These are phyloP conservation scores for Oscheius sp. DNA, from an alignment of 2,888 invertebrate genomes.

Conservation along the genomic window DNA sequence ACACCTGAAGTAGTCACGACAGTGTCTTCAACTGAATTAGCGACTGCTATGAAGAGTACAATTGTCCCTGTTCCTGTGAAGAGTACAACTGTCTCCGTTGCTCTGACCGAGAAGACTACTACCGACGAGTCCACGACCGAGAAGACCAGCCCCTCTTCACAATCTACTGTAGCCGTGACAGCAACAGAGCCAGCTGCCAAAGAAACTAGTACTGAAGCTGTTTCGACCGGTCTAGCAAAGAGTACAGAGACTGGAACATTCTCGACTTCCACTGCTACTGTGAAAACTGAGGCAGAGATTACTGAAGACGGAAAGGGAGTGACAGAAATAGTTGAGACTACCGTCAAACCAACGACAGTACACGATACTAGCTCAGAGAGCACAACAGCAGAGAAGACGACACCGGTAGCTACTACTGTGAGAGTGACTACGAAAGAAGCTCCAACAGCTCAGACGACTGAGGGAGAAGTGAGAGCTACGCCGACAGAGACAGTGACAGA, in stretches of 20 bases:
- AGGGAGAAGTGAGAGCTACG: background rate
- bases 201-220: too few species aligned
- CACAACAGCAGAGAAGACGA: background rate
- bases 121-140: background rate
- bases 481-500: background rate
- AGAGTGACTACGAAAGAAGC: constrained; percentile 10
- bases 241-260: background rate
- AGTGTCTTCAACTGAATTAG: background rate
- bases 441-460: background rate
- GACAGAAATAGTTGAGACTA: too few species aligned
- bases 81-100: too few species aligned
- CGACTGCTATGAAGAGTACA: background rate
- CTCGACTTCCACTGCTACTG: background rate
- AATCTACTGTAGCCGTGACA: background rate
- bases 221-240: background rate
- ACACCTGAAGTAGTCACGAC: background rate
- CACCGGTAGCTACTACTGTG: background rate
- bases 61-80: background rate
- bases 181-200: background rate
- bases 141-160: background rate
- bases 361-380: background rate
- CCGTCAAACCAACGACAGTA: background rate
- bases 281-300: too few species aligned
- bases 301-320: too few species aligned
- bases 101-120: background rate